Conservation (phyloP, 2,797 vertebrate species). For the Mormyrops attenuatus region DNA sequence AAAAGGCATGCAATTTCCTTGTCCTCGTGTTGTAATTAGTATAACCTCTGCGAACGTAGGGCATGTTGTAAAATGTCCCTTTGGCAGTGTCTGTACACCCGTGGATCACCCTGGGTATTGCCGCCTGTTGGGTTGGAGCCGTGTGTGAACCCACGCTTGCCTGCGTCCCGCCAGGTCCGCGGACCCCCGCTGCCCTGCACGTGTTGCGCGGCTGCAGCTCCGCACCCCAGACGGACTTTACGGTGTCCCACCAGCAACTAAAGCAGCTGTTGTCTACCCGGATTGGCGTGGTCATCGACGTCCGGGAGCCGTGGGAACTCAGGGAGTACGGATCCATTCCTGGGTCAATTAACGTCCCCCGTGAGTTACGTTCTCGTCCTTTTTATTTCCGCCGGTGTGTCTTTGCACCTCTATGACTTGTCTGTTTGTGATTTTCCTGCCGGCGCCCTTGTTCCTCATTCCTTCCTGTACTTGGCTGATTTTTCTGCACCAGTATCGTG, state of each 20-base stretch:
- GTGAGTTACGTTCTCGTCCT: slow-evolving; percentile 63
- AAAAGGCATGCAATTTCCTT: not conserved
- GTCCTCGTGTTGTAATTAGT: not conserved
- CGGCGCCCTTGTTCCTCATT: not conserved
- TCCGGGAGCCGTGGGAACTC: slow-evolving; percentile 85
- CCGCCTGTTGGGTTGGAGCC: not conserved
- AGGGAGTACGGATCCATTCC: slow-evolving; percentile 76
- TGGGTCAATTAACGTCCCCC: slow-evolving; percentile 75
- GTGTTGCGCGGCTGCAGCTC: slow-evolving; percentile 48
- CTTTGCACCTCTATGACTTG: not conserved
- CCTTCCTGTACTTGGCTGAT: not conserved
- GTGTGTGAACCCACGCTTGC: not conserved
- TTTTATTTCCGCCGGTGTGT: not conserved
- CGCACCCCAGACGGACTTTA: slow-evolving; percentile 29
- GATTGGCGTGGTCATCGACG: slow-evolving; percentile 71
- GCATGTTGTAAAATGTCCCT: not conserved
- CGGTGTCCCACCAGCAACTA: slow-evolving; percentile 71
- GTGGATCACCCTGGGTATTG: not conserved
- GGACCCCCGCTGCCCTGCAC: not conserved
- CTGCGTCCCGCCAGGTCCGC: not conserved
- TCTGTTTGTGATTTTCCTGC: not conserved
- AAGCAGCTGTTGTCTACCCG: slow-evolving; percentile 66
- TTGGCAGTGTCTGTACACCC: not conserved
- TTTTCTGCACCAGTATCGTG: not conserved
- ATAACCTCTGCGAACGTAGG: not conserved